phyloP scores from a whole-genome alignment of 2,797 vertebrate genomes.

The Anas flavirostris region DNA sequence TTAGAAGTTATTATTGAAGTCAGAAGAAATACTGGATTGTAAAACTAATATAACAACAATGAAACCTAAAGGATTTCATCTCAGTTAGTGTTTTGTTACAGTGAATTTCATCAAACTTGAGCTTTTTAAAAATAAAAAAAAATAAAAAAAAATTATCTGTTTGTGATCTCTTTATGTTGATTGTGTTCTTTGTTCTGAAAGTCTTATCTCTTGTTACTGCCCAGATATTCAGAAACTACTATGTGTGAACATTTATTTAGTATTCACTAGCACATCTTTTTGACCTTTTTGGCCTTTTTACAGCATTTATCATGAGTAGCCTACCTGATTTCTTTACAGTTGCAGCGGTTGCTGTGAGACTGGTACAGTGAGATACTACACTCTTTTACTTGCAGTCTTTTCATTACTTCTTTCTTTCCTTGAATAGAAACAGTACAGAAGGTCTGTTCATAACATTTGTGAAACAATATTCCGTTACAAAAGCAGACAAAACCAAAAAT shows the following conservation, averaged over 20 bases:
- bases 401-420: not conserved
- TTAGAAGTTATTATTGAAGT: not conserved
- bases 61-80: not conserved
- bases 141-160: not conserved
- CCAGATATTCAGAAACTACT: not conserved
- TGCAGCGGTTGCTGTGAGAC: not conserved
- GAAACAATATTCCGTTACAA: not conserved
- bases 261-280: not conserved
- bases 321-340: not conserved
- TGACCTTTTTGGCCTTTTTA: not conserved
- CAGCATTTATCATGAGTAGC: not conserved
- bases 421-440: not conserved
- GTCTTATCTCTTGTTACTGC: not conserved
- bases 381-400: not conserved
- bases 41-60: not conserved
- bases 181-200: not conserved
- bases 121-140: not conserved
- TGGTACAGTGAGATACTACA: not conserved
- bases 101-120: not conserved
- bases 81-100: not conserved
- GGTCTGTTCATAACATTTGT: not conserved
- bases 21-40: not conserved
- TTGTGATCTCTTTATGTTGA: not conserved
- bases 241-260: not conserved
- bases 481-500: not conserved